phyloP scores from a whole-genome alignment of 2,797 vertebrate species.

The Pelodytes ibericus region DNA sequence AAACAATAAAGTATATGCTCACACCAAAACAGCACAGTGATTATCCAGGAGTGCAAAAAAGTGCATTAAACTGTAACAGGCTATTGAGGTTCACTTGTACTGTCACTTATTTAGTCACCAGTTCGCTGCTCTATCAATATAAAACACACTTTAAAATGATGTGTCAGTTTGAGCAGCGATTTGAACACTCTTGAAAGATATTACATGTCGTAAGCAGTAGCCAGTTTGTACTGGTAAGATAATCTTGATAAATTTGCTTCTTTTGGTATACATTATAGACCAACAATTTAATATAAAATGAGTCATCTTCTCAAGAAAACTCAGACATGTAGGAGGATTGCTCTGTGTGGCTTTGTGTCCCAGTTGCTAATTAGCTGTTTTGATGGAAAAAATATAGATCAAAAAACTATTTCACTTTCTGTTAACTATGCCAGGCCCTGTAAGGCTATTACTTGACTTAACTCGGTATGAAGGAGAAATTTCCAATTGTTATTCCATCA shows the following conservation, averaged over 20 bases:
- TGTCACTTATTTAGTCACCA: too few species aligned
- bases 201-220: too few species aligned
- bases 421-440: conserved; percentile 4
- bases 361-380: conserved; percentile 4
- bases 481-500: conserved; percentile 30
- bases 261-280: not conserved
- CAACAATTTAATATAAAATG: not conserved
- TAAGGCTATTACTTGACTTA: conserved; percentile 33
- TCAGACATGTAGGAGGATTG: conserved; percentile 2
- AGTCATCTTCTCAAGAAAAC: not conserved
- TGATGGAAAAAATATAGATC: not conserved
- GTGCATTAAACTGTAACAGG: too few species aligned
- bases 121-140: too few species aligned
- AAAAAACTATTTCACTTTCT: conserved; percentile 23
- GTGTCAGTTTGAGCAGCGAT: too few species aligned
- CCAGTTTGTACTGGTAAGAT: too few species aligned
- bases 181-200: too few species aligned
- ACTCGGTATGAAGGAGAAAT: conserved; percentile 36
- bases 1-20: too few species aligned
- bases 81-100: too few species aligned
- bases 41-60: too few species aligned
- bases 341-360: not conserved
- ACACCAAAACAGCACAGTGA: too few species aligned
- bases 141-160: too few species aligned
- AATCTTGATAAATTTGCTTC: not conserved